Evolutionary conservation across 2,113 vertebrate species (phyloP), one percentile per base, ranked within the genome.

Genomic region (Larimichthys polyactis): DNA sequence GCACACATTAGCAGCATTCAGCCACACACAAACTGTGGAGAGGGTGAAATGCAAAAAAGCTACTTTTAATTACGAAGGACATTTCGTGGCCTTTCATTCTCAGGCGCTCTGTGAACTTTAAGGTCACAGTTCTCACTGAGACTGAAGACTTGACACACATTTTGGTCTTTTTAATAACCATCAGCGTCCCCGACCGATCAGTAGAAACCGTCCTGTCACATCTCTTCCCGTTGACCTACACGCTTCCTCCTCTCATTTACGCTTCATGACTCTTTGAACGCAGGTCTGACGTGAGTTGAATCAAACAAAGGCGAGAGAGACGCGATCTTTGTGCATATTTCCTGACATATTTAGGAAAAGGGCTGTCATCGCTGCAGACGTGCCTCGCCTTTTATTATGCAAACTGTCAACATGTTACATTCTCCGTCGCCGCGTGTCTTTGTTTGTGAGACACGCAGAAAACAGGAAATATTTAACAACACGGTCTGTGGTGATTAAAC

Each of bases 341-440:
- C 51, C 51, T 71, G 83, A 77, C 87, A 82, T 60, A 65, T 85
- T 82, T 64, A 58, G 44, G 43, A n/a, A 36, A 64, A 58, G 43
- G 36, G 36, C 77, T 80, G 80, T 85, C 77, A 67, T 20, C 9
- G 0, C 54, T 48, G 69, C 64, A 75, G 73, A 64, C 80, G 55
- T 4, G 68, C 7, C 65, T 63, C 58, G 29, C n/a, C 19, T 78
- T 67, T 83, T 52, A 75, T 48, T 81, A 71, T 60, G 54, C 59
- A 52, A 68, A 71, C 78, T 86, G 71, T 84, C 81, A 75, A 4
- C 40, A 20, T 59, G 58, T 71, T 66, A 67, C 52, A 17, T 75
- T 71, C 68, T 52, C 60, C 40, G 65, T 71, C 40, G n/a, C 67
- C 1, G 11, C 17, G 46, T 11, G 73, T 68, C 20, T 75, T 76